Conservation (phyloP, 2,888 invertebrate genomes). For the Drosophila conformis region DNA sequence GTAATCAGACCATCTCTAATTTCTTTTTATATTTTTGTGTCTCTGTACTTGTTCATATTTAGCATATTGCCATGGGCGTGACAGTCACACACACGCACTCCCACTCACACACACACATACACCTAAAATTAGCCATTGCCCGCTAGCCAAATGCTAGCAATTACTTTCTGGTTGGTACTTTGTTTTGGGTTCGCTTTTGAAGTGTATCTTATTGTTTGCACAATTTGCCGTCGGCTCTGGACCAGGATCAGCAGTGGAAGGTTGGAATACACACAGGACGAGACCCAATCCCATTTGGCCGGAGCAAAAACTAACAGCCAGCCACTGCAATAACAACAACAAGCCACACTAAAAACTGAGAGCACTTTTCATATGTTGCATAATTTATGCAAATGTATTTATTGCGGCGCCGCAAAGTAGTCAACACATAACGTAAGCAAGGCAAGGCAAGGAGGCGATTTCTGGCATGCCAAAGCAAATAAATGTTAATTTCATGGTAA, state of each 20-base stretch:
- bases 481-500: slow-evolving; percentile 78
- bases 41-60: slow-evolving; percentile 48
- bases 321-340: slow-evolving; percentile 24
- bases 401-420: slow-evolving; percentile 57
- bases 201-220: slow-evolving; percentile 38
- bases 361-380: slow-evolving; percentile 56
- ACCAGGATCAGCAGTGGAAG: slow-evolving; percentile 12
- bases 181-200: slow-evolving; percentile 60
- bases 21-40: slow-evolving; percentile 5
- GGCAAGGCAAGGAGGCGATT: background rate
- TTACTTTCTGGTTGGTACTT: slow-evolving; percentile 72
- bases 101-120: background rate
- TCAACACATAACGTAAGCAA: slow-evolving; percentile 24
- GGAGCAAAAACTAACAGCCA: slow-evolving; percentile 33
- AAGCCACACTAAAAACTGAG: slow-evolving; percentile 30
- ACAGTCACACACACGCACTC: slow-evolving; percentile 14
- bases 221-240: slow-evolving; percentile 37
- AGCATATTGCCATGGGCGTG: slow-evolving; percentile 56
- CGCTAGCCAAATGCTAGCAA: slow-evolving; percentile 53
- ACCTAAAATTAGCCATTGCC: slow-evolving; percentile 25
- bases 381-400: slow-evolving; percentile 78
- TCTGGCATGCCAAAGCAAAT: slow-evolving; percentile 57
- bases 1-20: slow-evolving; percentile 10
- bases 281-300: slow-evolving; percentile 14
- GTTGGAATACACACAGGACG: background rate